Percentiles rank a stretch among this genome's conserved stretches.
Evolutionary conservation across 2,888 invertebrate species (phyloP).

Genomic region (Trichogramma evanescens): DNA sequence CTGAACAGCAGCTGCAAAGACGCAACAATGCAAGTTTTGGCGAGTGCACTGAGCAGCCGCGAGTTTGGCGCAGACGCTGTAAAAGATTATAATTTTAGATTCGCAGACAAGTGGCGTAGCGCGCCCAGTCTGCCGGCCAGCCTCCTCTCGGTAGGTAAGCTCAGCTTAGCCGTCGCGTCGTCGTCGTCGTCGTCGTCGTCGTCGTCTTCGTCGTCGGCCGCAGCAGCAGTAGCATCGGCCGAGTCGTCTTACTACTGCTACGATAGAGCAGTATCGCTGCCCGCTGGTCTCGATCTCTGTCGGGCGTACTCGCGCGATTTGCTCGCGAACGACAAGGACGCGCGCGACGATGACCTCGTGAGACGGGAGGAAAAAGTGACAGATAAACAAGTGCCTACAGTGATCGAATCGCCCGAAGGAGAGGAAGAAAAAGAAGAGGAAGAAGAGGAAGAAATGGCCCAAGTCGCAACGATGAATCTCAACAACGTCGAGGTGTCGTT

Average conservation of each 20-base stretch:
- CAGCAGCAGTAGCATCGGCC: slow-evolving; percentile 48
- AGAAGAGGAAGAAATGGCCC: slow-evolving; percentile 12
- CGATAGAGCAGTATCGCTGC: not conserved
- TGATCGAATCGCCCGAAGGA: too few relatives aligned
- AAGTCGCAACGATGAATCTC: slow-evolving; percentile 21
- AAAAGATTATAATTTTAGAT: slow-evolving; percentile 41
- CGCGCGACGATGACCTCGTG: too few relatives aligned
- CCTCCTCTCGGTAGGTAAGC: slow-evolving; percentile 31
- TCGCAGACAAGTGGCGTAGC: slow-evolving; percentile 45
- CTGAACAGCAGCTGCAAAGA: slow-evolving; percentile 9
- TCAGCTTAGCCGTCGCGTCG: slow-evolving; percentile 16
- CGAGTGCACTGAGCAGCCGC: slow-evolving; percentile 25
- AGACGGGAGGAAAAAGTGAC: too few relatives aligned
- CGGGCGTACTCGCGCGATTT: not conserved
- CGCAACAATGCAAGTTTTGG: slow-evolving; percentile 27
- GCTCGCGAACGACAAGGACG: not conserved
- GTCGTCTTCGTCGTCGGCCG: slow-evolving; percentile 46
- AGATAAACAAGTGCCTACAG: too few relatives aligned
- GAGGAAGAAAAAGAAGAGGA: slow-evolving; percentile 11
- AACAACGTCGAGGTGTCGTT: slow-evolving; percentile 13
- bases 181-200: slow-evolving; percentile 18
- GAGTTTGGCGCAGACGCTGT: slow-evolving; percentile 24
- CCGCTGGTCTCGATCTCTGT: too few relatives aligned
- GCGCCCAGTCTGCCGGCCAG: slow-evolving; percentile 44
- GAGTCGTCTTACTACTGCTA: not conserved